A percentile compares a stretch with the other conserved stretches of the same genome.
These are phyloP conservation scores for Etheostoma perlongum DNA, from an alignment of 2,797 vertebrate species.

Conservation along the genomic window DNA sequence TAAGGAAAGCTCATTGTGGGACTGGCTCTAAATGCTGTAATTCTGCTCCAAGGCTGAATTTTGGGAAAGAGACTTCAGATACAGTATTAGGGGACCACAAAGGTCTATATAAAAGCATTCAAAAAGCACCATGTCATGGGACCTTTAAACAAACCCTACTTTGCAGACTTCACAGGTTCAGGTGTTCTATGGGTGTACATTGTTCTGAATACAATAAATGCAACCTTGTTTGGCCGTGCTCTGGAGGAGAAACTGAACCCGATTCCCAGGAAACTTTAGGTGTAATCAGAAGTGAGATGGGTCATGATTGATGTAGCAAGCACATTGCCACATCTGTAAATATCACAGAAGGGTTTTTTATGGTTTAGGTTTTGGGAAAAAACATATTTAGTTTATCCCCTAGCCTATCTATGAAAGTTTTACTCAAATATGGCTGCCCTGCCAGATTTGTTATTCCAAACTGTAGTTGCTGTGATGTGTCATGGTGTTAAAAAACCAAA, in stretches of 20 bases:
- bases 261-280: background rate
- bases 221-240: background rate
- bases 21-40: too few species aligned
- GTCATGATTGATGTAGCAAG: constrained; percentile 16
- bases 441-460: constrained; percentile 35
- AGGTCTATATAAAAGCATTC: too few species aligned
- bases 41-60: too few species aligned
- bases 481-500: constrained; percentile 30
- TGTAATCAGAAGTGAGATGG: background rate
- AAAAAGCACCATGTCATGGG: too few species aligned
- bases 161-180: background rate
- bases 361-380: background rate
- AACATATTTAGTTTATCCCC: background rate
- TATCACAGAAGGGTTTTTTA: background rate
- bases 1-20: too few species aligned
- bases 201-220: background rate
- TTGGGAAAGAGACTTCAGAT: too few species aligned
- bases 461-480: constrained; percentile 26
- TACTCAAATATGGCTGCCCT: constrained; percentile 4
- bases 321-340: background rate
- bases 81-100: too few species aligned
- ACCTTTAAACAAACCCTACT: background rate
- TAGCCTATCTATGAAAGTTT: constrained; percentile 17
- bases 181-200: background rate
- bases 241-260: background rate